These are phyloP conservation scores for Xyliphius kryptos DNA, from an alignment of 2,113 vertebrate genomes.

Conservation along the genomic window DNA sequence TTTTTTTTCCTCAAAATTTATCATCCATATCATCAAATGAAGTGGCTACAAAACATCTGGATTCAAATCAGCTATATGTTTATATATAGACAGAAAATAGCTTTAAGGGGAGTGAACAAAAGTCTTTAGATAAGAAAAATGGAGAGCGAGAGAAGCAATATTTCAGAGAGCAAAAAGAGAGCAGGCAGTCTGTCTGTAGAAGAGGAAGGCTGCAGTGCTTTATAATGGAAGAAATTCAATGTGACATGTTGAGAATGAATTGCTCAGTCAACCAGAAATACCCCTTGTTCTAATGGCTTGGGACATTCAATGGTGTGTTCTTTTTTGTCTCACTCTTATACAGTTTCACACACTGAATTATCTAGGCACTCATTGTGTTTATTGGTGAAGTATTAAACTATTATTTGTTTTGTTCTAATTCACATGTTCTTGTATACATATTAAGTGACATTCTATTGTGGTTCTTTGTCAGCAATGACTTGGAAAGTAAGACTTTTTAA, in stretches of 20 bases:
- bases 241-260: slow-evolving; percentile 79
- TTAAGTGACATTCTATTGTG: too few species aligned
- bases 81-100: not conserved
- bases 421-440: too few species aligned
- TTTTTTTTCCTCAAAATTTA: not conserved
- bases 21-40: not conserved
- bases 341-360: not conserved
- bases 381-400: too few species aligned
- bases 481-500: too few species aligned
- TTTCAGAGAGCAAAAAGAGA: slow-evolving; percentile 69
- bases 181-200: slow-evolving; percentile 71
- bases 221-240: slow-evolving; percentile 79
- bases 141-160: slow-evolving; percentile 63
- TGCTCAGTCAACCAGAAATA: slow-evolving; percentile 78
- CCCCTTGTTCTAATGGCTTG: slow-evolving; percentile 76
- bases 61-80: too few species aligned
- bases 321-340: slow-evolving; percentile 46
- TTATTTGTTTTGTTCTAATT: too few species aligned
- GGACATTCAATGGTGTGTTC: slow-evolving; percentile 69
- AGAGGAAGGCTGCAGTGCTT: slow-evolving; percentile 69
- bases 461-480: too few species aligned
- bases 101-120: slow-evolving; percentile 29
- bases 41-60: too few species aligned
- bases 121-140: slow-evolving; percentile 51
- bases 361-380: not conserved